Base-by-base conservation (phyloP, 2,797 vertebrate species). In the Sphenodon punctatus region DNA sequence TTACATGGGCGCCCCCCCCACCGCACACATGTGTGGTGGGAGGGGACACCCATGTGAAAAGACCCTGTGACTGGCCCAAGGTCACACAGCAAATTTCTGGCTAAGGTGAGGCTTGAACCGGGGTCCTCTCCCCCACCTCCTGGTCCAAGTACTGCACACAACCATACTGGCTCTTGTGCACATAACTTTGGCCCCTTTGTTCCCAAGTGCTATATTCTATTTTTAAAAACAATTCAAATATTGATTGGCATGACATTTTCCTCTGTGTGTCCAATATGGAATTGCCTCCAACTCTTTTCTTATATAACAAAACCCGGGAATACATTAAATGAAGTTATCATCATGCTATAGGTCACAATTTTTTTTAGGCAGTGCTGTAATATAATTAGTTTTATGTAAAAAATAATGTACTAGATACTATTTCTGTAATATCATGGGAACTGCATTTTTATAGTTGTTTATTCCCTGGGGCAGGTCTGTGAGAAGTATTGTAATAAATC, bases 401-500 rank as follows among this genome's bases (percentile, higher is more conserved):
- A 90, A 94, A 90, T 92, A 93, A 92, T 71, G 55, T 66, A 72
- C 45, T 61, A 45, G 1, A 15, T 72, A 93, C 92, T 95, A 85
- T 92, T 95, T 95, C 79, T 91, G 86, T 87, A 75, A 36, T 64
- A 67, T 53, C 36, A 69, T 41, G 61, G 70, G 85, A 88, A 84
- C 0, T n/a, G 3, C 60, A 60, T 58, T 86, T 95, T 94, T 88
- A 78, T 82, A 91, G 75, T 84, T 64, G 77, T 64, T n/a, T 81
- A 88, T 94, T 94, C 92, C 83, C 94, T 87, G 86, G 87, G 89
- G 89, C 58, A 78, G 42, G 73, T 45, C 75, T 93, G 88, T 93
- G 94, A 86, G 92, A 92, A 96, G 95, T 91, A 46, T 51, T 84
- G 66, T 75, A 88, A 70, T 83, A 91, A 89, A 86, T 76, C 81